Percentiles rank a stretch among this genome's conserved stretches.
phyloP scores from a whole-genome alignment of 2,888 invertebrate genomes.

The Lycocerus yunnanus region DNA sequence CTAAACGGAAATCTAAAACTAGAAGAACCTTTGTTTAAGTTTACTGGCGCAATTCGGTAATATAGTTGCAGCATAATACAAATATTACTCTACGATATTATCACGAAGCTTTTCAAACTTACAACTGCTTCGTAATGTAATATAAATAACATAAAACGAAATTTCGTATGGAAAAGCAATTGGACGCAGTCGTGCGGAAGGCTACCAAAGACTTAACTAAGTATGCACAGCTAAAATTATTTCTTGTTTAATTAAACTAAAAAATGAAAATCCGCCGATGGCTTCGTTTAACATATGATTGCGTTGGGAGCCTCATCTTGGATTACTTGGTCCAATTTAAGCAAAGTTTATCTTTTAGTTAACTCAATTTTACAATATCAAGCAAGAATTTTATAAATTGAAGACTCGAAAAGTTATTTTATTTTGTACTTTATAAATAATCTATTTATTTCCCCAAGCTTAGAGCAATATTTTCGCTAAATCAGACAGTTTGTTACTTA shows the following conservation, averaged over 20 bases:
- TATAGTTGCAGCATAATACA: neutral
- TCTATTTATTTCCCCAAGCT: constrained; percentile 17
- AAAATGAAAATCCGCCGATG: neutral
- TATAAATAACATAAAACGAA: neutral
- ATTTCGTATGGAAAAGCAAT: neutral
- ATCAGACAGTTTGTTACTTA: constrained; percentile 43
- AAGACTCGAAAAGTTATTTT: neutral
- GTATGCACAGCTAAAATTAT: neutral
- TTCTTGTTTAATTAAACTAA: neutral
- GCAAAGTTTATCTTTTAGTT: neutral
- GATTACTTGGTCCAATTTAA: neutral
- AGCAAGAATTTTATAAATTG: neutral
- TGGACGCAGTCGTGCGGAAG: neutral
- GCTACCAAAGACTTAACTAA: neutral
- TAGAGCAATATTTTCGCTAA: constrained; percentile 26
- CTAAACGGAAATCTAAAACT: constrained; percentile 23
- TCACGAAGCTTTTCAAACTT: neutral
- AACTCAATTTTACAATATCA: neutral
- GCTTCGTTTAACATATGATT: too few species aligned
- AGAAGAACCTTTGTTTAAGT: constrained; percentile 19
- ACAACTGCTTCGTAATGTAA: neutral
- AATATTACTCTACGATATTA: neutral
- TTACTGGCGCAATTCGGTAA: constrained; percentile 18
- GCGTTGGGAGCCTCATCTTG: neutral
- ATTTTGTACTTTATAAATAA: neutral